Evolutionary conservation across 2,888 invertebrate species (phyloP).

Genomic region (Aphrophora alni): DNA sequence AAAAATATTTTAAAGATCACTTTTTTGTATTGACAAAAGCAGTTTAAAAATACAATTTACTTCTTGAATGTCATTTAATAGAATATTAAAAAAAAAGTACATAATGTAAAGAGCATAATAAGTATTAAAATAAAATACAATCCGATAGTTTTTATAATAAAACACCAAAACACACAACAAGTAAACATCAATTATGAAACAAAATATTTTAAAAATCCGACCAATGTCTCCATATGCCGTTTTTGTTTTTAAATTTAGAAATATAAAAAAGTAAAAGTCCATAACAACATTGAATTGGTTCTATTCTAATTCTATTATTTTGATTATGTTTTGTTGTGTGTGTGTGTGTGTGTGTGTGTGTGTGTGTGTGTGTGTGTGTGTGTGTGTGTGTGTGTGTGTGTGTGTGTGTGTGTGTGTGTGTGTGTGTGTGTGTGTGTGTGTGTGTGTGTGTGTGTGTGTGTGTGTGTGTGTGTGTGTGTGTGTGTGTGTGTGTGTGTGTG

Average conservation of each 20-base stretch:
- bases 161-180: constrained; percentile 1
- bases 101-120: background rate
- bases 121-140: background rate
- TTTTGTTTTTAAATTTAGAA: background rate
- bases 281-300: background rate
- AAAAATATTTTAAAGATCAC: no score
- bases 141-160: background rate
- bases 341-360: background rate
- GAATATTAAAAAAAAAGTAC: background rate
- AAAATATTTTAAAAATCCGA: background rate
- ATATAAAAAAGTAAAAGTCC: no score
- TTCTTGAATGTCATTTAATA: background rate
- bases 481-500: background rate
- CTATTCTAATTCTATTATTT: background rate
- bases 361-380: background rate
- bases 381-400: background rate
- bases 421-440: background rate
- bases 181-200: background rate
- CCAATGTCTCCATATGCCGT: background rate
- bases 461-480: background rate
- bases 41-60: background rate
- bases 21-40: no score
- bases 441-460: background rate
- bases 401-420: background rate
- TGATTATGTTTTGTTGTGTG: background rate